Evolutionary conservation across 2,113 vertebrate species (phyloP).

Genomic region (Fregetta grallaria): DNA sequence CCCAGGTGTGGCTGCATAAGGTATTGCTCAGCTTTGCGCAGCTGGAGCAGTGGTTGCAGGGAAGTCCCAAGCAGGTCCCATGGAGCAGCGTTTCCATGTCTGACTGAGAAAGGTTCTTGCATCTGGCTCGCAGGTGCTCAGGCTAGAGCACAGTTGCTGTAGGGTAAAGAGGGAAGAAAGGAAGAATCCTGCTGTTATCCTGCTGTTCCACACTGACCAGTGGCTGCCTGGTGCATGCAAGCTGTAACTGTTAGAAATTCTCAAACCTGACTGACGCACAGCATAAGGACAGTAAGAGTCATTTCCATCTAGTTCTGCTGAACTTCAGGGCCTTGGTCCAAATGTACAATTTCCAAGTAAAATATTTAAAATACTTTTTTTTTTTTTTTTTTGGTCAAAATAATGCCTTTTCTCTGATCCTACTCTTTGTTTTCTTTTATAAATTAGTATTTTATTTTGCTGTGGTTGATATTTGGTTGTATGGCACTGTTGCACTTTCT

Average conservation of each 20-base stretch:
- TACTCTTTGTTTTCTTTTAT: background rate
- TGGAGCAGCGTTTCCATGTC: accelerated
- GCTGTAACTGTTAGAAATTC: background rate
- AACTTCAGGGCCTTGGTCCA: background rate
- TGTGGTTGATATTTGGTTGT: background rate
- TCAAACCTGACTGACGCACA: background rate
- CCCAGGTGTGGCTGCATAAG: background rate
- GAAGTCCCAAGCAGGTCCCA: background rate
- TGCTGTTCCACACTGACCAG: background rate
- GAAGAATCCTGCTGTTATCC: background rate
- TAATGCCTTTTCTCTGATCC: background rate
- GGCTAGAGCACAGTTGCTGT: background rate
- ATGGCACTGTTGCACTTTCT: background rate
- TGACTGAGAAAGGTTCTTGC: background rate
- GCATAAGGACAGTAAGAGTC: background rate
- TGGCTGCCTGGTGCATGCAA: background rate
- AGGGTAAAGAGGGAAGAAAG: background rate
- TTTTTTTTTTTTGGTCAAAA: background rate
- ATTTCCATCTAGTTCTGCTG: background rate
- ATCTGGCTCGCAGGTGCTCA: background rate
- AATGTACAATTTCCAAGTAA: background rate
- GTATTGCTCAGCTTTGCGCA: too few species aligned
- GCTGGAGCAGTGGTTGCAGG: background rate
- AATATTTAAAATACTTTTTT: background rate
- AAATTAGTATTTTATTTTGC: background rate